A percentile compares a stretch with the other conserved stretches of the same genome.
These are phyloP conservation scores for Synanthedon tipuliformis DNA, from an alignment of 2,888 invertebrate genomes.

Conservation along the genomic window DNA sequence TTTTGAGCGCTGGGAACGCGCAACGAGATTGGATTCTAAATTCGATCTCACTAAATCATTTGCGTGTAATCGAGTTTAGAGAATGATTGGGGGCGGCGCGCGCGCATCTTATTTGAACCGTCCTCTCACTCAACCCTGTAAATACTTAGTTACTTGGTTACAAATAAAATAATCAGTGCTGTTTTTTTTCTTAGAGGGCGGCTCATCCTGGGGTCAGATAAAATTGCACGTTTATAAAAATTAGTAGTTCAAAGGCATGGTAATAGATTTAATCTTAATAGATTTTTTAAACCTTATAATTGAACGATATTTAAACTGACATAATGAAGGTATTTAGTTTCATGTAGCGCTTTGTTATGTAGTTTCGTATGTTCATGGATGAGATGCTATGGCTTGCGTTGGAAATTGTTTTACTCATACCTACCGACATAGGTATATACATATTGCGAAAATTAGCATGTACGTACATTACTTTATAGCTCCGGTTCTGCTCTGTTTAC, in stretches of 20 bases:
- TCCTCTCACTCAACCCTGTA: slow-evolving; percentile 47
- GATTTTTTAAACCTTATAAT: too few species aligned
- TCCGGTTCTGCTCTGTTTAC: slow-evolving; percentile 61
- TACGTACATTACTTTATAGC: slow-evolving; percentile 55
- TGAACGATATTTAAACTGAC: too few species aligned
- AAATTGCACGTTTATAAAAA: not conserved
- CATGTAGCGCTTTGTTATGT: not conserved
- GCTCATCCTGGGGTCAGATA: slow-evolving; percentile 52
- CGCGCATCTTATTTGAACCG: slow-evolving; percentile 54
- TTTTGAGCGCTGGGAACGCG: slow-evolving; percentile 7
- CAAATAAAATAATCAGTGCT: slow-evolving; percentile 3
- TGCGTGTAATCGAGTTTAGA: slow-evolving; percentile 64
- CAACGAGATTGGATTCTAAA: slow-evolving; percentile 54
- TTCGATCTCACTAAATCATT: slow-evolving; percentile 67
- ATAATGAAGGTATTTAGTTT: too few species aligned
- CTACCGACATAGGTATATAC: slow-evolving; percentile 33
- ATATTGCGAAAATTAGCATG: slow-evolving; percentile 62
- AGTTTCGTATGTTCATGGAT: slow-evolving; percentile 33
- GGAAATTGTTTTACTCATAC: slow-evolving; percentile 45
- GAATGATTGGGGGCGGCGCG: slow-evolving; percentile 58
- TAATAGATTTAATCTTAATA: too few species aligned
- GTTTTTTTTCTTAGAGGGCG: slow-evolving; percentile 45
- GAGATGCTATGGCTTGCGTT: slow-evolving; percentile 48
- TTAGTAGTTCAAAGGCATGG: too few species aligned
- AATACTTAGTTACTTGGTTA: slow-evolving; percentile 9